phyloP scores from a whole-genome alignment of 1,140 invertebrate species.

The Tetramorium simillimum region DNA sequence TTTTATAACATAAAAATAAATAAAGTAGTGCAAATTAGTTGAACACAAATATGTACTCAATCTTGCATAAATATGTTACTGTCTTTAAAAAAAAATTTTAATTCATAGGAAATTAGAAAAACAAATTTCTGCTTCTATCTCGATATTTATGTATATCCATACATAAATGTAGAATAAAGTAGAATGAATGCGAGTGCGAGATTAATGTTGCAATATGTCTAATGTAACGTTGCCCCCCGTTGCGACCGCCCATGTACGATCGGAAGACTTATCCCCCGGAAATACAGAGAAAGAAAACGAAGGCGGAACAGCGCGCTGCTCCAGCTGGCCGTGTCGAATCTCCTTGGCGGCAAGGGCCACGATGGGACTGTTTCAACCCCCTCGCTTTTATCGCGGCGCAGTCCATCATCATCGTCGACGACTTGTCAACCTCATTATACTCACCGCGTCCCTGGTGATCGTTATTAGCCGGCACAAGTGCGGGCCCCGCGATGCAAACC shows the following conservation, averaged over 20 bases:
- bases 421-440: constrained; percentile 73
- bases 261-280: constrained; percentile 64
- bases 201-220: background rate
- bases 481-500: constrained; percentile 54
- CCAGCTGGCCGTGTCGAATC: constrained; percentile 85
- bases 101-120: background rate
- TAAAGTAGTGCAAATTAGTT: background rate
- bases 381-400: constrained; percentile 66
- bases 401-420: constrained; percentile 70
- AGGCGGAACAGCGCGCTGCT: constrained; percentile 64
- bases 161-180: background rate
- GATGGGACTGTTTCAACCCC: constrained; percentile 66
- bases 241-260: constrained; percentile 25
- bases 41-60: background rate
- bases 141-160: background rate
- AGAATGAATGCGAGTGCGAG: no score
- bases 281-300: constrained; percentile 59
- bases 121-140: background rate
- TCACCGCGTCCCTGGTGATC: constrained; percentile 59
- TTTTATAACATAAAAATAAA: background rate
- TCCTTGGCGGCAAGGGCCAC: constrained; percentile 65
- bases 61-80: background rate
- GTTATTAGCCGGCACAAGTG: constrained; percentile 54
- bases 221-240: constrained; percentile 9
- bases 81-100: background rate